Evolutionary conservation across 2,113 vertebrate genomes (phyloP).

Genomic region (Sylvilagus bachmani): DNA sequence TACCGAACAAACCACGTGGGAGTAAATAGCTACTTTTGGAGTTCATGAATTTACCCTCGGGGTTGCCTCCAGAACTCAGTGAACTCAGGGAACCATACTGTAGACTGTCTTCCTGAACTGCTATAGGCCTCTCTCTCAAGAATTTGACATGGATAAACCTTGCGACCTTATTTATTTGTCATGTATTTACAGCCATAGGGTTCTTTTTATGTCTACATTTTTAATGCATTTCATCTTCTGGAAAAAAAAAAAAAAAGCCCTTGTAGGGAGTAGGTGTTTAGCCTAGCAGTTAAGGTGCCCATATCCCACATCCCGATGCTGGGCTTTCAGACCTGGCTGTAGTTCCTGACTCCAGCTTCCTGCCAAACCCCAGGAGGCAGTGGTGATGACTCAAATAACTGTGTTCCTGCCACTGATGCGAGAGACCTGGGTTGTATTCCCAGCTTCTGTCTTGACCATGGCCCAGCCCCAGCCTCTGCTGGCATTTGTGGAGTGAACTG

Average conservation of each 20-base stretch:
- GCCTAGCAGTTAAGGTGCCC: no score
- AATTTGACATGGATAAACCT: conserved; percentile 67
- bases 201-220: conserved; percentile 69
- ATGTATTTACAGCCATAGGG: conserved; percentile 55
- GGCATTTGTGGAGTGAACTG: no score
- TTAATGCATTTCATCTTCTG: conserved; percentile 48
- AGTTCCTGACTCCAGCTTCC: no score
- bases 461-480: no score
- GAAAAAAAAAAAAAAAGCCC: background rate
- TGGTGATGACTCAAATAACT: no score
- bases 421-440: no score
- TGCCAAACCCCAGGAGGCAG: no score
- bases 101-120: conserved; percentile 77
- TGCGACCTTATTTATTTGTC: conserved; percentile 78
- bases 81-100: conserved; percentile 85
- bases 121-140: conserved; percentile 63
- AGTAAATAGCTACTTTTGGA: conserved; percentile 19
- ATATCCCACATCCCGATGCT: no score
- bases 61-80: conserved; percentile 83
- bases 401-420: no score
- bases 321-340: no score
- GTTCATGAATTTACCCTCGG: conserved; percentile 35
- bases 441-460: no score
- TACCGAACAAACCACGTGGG: conserved; percentile 41
- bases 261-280: conserved; percentile 24